Base-by-base conservation (phyloP, 2,888 invertebrate species). In the Anagyrus pseudococci region DNA sequence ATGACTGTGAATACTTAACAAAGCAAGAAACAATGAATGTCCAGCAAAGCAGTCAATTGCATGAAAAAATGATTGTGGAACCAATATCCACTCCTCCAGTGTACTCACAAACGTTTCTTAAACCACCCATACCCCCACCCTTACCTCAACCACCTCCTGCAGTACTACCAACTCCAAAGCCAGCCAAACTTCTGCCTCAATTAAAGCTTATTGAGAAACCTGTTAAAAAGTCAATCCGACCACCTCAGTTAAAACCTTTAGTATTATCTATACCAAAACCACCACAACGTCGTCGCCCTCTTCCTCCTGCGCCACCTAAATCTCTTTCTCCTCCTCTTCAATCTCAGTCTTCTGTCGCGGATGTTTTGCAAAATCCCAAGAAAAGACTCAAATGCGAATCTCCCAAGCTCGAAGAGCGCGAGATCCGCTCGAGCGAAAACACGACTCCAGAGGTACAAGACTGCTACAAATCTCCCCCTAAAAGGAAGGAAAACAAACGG, bases 1-100 rank as follows among this genome's bases (percentile, higher is more conserved):
- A 68, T 46, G 68, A 68, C 25, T 68, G 68, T 47, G 68, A 68
- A 60, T 58, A 62, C 23, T 56, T 48, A 41, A 58, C 43, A 23
- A 67, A 60, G 13, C 58, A 59, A 58, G 58, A 59, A 53, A 54
- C 44, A 13, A 40, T 41, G 10, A 50, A 60, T 17, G 57, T 66
- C 10, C 62, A 62, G 26, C 62, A 23, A 49, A 63, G 41, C 13
- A 41, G 56, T 29, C 54, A 33, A 2, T 41, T 60, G 8, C 53
- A 62, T 53, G 44, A 62, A 59, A 54, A 62, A 44, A n/a, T 52
- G 20, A 23, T 41, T 4, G 44, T 29, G 2, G 46, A 62, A n/a
- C 19, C 49, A 26, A 17, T 17, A 44, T 48, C 23, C 46, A 26
- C 17, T 37, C 58, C 52, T 26, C 17, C 17, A 10, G 47, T 52